phyloP scores from a whole-genome alignment of 2,888 invertebrate species.

The Plemyria rubiginata region DNA sequence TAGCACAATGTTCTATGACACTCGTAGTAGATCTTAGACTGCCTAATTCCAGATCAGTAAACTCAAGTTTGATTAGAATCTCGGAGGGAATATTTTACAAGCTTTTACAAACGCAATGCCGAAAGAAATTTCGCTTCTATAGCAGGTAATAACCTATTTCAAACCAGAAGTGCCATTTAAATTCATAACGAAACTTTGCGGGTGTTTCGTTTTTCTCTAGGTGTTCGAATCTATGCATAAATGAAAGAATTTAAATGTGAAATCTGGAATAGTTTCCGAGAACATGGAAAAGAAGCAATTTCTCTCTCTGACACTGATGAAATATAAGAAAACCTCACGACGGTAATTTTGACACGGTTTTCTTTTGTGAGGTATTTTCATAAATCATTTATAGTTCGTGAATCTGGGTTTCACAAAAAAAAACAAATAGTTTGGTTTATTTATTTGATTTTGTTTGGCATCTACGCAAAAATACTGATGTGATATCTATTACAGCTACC shows the following conservation, averaged over 20 bases:
- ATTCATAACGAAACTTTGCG: constrained; percentile 34
- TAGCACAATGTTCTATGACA: too few relatives aligned
- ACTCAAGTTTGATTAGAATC: neutral
- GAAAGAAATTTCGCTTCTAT: constrained; percentile 8
- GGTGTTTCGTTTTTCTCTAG: constrained; percentile 26
- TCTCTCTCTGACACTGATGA: neutral
- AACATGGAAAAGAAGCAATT: neutral
- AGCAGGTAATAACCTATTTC: constrained; percentile 3
- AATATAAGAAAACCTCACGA: neutral
- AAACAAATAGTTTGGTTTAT: too few relatives aligned
- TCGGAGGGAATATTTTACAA: neutral
- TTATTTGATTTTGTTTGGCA: too few relatives aligned
- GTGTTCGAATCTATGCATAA: constrained; percentile 28
- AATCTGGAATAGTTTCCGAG: constrained; percentile 17
- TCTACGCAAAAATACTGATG: too few relatives aligned
- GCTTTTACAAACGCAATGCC: neutral
- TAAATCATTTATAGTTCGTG: too few relatives aligned
- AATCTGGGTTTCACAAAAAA: too few relatives aligned
- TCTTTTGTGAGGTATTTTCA: too few relatives aligned
- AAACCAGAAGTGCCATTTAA: constrained; percentile 26
- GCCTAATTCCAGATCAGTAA: too few relatives aligned
- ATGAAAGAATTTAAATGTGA: constrained; percentile 25
- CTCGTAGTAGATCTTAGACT: too few relatives aligned
- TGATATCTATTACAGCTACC: too few relatives aligned
- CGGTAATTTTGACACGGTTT: neutral